Evolutionary conservation across 2,797 vertebrate species (phyloP), one percentile per base, ranked within the genome.

Genomic region (Pyrocephalus nanus): DNA sequence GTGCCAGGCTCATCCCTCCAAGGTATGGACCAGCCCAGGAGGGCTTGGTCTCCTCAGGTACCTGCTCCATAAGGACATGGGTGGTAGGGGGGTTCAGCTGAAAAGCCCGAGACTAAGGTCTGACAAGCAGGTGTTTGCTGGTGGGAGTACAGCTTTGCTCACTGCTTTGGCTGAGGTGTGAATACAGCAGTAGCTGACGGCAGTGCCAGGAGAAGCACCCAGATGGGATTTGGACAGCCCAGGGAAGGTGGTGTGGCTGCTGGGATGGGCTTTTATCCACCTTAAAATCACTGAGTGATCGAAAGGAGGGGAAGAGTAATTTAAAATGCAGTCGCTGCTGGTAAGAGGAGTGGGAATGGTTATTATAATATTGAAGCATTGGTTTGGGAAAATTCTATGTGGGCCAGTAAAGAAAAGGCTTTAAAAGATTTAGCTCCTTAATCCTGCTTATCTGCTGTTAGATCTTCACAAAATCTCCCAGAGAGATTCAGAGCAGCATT

Each of bases 381-480:
- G 88, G 81, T 91, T 83, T 34, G 11, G 50, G 76, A 47, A 74
- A 88, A 90, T 47, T 72, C 50, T 70, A 3, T 62, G 58, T 67
- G 67, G 67, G 55, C 62, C 54, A 50, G 60, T 83, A 84, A 86
- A 75, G 69, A 88, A 88, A 70, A 94, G 66, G 51, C 62, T 88
- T 88, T 84, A 92, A 69, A 81, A 90, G 79, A 78, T 92, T 93
- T 75, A 84, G 30, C 83, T 79, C 48, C 60, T 73, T 94, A 92
- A 94, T 88, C 92, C 92, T 81, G 55, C n/a, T 88, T 73, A 86
- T 91, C 80, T 92, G 29, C 71, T 89, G 77, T 76, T 79, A 79
- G 48, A 79, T 76, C 86, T 91, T 88, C 32, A 29, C 58, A n/a
- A 84, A 66, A 60, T 38, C 60, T 87, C 60, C 66, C 1, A 1